Evolutionary conservation across 2,888 invertebrate genomes (phyloP), one percentile per base, ranked within the genome.

Genomic region (Drosophila percnosoma): DNA sequence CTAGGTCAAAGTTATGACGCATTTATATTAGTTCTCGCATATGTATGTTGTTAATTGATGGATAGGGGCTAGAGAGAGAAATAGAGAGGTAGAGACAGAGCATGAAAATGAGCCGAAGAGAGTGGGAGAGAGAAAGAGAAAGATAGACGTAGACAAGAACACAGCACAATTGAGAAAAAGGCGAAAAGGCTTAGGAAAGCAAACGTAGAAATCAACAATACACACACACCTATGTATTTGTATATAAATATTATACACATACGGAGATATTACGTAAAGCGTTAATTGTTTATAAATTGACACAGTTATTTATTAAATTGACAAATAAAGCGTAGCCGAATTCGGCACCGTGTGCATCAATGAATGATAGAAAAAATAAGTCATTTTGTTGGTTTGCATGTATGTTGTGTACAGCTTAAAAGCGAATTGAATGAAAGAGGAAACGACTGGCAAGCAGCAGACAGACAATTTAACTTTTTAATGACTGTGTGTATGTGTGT

Each of bases 271-370:
- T 86, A 86, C 80, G 68, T 75, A 84, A 83, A 62, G 61, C 57
- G 64, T 62, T 72, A 63, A 74, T 80, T 75, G 67, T 75, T 68
- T 55, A 82, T 84, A 67, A 79, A 78, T 73, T 78, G 82, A 40
- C 38, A 58, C 68, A 81, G 71, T 67, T 78, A 75, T 67, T 79
- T 68, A 49, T 59, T 68, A 65, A 87, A 76, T 73, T 78, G 67
- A 81, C 58, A 60, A 69, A 75, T 57, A 75, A 66, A 68, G 53
- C 68, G 53, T 66, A 57, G 34, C 42, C 36, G 49, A 76, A 38
- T 49, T 45, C 42, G 49, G 38, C 52, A 53, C 36, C 51, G 31
- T 51, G 24, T 42, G 71, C 58, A 69, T 69, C 45, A 65, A 77
- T 82, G 69, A 75, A 67, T 60, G 52, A 52, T 63, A 83, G 42